These are phyloP conservation scores for Leptoteleia sp. DNA, from an alignment of 1,140 invertebrate genomes.

Conservation along the genomic window DNA sequence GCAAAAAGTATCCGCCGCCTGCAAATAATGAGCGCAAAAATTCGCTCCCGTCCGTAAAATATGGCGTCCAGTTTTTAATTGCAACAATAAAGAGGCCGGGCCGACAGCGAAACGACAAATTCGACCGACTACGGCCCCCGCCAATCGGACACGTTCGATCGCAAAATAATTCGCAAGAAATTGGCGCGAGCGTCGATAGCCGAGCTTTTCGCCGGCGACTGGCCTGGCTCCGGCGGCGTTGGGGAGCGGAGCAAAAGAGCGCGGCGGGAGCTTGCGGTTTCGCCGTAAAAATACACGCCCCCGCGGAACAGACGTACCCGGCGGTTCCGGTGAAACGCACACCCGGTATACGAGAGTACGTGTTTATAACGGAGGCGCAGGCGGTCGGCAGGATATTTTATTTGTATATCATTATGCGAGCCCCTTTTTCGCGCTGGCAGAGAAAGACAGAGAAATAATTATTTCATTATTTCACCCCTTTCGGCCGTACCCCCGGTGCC, in stretches of 20 bases:
- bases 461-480: conserved; percentile 75
- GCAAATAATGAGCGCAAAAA: conserved; percentile 61
- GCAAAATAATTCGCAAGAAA: too few relatives aligned
- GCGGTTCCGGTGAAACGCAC: conserved; percentile 33
- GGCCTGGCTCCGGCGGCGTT: too few relatives aligned
- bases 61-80: conserved; percentile 48
- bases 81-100: conserved; percentile 35
- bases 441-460: too few relatives aligned
- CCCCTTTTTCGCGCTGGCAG: conserved; percentile 57
- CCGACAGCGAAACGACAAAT: too few relatives aligned
- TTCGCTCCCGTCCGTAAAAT: conserved; percentile 44
- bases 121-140: too few relatives aligned
- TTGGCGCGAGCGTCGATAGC: too few relatives aligned
- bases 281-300: conserved; percentile 24
- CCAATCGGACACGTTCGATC: too few relatives aligned
- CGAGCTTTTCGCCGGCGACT: too few relatives aligned
- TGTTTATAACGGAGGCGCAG: conserved; percentile 53
- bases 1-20: conserved; percentile 52
- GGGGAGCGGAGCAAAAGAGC: not conserved
- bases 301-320: conserved; percentile 9
- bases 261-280: not conserved
- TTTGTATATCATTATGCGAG: conserved; percentile 73
- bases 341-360: conserved; percentile 60
- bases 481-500: conserved; percentile 31
- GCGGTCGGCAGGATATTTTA: conserved; percentile 67